These are phyloP conservation scores for Archaeoteleia sp. DNA, from an alignment of 2,888 invertebrate species.

Conservation along the genomic window DNA sequence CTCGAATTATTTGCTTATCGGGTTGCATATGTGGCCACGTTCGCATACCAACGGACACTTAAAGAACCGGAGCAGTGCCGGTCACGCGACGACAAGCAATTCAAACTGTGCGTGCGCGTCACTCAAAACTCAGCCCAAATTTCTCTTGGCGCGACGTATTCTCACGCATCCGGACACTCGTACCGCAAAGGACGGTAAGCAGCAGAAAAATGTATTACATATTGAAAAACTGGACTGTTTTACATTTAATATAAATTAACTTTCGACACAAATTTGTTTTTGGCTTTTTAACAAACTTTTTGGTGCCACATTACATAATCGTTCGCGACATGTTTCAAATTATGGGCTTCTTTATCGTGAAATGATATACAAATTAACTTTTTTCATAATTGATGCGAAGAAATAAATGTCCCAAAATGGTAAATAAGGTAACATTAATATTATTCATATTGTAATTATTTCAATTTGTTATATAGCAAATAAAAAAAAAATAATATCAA, in stretches of 20 bases:
- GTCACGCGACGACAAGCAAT: conserved; percentile 64
- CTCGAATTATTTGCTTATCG: conserved; percentile 41
- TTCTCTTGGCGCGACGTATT: conserved; percentile 59
- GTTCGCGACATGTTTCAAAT: no score
- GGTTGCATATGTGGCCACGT: conserved; percentile 17
- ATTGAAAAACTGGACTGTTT: conserved; percentile 16
- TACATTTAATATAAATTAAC: conserved; percentile 36
- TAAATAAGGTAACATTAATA: no score
- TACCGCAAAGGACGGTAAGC: conserved; percentile 45
- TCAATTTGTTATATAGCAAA: no score
- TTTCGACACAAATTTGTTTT: conserved; percentile 29
- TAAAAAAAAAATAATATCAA: no score
- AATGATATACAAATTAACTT: no score
- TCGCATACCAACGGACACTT: conserved; percentile 48
- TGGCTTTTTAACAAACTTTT: no score
- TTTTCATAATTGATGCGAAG: no score
- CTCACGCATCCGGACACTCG: conserved; percentile 58
- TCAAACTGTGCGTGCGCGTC: conserved; percentile 65
- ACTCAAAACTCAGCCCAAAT: conserved; percentile 65
- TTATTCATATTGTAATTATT: no score
- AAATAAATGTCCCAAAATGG: no score
- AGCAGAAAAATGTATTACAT: conserved; percentile 37
- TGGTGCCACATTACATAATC: no score
- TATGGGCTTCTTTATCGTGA: no score
- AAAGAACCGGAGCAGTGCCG: conserved; percentile 48